Evolutionary conservation across 2,113 vertebrate genomes (phyloP).

Genomic region (Rutilus rutilus): DNA sequence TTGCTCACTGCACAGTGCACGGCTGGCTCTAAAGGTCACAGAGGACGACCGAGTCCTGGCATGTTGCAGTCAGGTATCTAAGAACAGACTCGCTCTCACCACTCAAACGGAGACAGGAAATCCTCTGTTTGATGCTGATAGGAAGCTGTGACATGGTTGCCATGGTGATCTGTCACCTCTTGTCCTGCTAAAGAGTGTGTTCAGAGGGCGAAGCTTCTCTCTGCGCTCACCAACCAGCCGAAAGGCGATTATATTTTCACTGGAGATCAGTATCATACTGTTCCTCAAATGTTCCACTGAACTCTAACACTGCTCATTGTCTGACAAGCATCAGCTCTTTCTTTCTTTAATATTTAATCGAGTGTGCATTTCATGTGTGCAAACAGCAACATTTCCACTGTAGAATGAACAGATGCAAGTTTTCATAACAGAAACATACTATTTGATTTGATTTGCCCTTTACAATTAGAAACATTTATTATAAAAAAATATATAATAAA

Average conservation of each 20-base stretch:
- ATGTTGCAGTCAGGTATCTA: neutral
- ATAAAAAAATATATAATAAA: neutral
- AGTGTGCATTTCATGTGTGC: neutral
- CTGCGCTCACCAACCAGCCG: neutral
- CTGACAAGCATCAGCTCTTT: neutral
- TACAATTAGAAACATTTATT: no score
- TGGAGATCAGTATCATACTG: constrained; percentile 16
- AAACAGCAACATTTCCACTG: neutral
- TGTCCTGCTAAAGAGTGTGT: neutral
- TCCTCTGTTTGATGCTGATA: constrained; percentile 75
- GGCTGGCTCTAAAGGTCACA: neutral
- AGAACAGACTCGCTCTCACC: constrained; percentile 42
- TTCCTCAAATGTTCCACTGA: constrained; percentile 11
- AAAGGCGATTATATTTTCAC: neutral
- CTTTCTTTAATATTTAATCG: neutral
- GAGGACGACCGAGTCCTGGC: neutral
- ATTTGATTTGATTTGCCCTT: neutral
- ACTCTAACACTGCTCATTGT: neutral
- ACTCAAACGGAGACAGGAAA: constrained; percentile 73
- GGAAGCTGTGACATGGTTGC: constrained; percentile 47
- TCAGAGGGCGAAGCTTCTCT: neutral
- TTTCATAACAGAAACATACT: neutral
- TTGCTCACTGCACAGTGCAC: neutral
- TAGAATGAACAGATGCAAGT: neutral
- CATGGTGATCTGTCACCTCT: constrained; percentile 59